Base-by-base conservation (phyloP, 2,888 invertebrate species). In the Macrophya alboannulata region DNA sequence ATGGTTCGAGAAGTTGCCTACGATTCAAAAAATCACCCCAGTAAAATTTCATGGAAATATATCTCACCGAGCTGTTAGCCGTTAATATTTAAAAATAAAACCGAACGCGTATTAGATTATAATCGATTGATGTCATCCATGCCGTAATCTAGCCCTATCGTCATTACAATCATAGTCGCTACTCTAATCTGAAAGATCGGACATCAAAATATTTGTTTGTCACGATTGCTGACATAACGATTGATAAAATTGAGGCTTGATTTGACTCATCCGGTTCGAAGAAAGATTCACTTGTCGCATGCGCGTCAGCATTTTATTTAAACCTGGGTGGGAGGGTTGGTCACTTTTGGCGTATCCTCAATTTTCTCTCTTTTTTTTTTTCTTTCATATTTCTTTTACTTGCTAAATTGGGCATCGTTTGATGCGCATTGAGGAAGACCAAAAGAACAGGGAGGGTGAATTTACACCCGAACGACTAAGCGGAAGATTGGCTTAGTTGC, bases 401-500 rank as follows among this genome's bases (percentile, higher is more conserved):
- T 25, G 68, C 68, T 43, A 83, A 83, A 83, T 83, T 83, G 83
- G 68, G 83, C 68, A 62, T 68, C 81, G 81, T 81, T 31, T 31
- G 68, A 62, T 81, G 62, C 37, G 25, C 21, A n/a, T 21, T 25
- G 65, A 83, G 68, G 51, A 62, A 81, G 40, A 55, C 55, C 31
- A 55, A 77, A 81, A 37, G 59, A 62, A 40, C 40, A 81, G 89
- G 89, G 89, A 88, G 87, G 89, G 90, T 88, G 90, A 92, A 88
- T 88, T 91, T 90, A 91, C 92, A 91, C 91, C 86, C 91, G 90
- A 91, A 85, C 88, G 92, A 88, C 92, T 93, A 93, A 93, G 93
- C 93, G 91, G 88, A 90, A 93, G 93, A 93, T 93, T 93, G 93
- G 93, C 92, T 93, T 93, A 93, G 93, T 92, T 89, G 91, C 92